Base-by-base conservation (phyloP, 2,888 invertebrate genomes). In the Lasioglossum zephyrum region DNA sequence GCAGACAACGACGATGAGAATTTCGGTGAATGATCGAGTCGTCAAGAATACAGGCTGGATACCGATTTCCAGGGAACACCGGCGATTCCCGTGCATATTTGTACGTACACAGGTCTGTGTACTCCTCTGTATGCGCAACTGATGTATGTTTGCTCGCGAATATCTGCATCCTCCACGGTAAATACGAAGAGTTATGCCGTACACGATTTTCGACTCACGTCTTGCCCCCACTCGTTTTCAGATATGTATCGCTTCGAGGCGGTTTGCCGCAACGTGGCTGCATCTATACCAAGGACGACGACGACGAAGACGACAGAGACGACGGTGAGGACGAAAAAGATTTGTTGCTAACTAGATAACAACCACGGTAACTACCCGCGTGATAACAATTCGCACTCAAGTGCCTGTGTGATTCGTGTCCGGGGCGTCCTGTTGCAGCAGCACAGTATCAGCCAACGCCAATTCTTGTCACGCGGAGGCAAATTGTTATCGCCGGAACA, bases 141-240 rank as follows among this genome's bases (percentile, higher is more conserved):
- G 87, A 88, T 88, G 85, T 83, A 88, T 86, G 87, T 87, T 90
- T 86, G 79, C 86, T 44, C 84, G 76, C 39, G 87, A 86, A 83
- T 87, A 90, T 88, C 90, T 82, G 90, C 88, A 89, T 89, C 88
- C 41, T 75, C 86, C 47, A 82, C 39, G 81, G 89, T 82, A 89
- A 89, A 88, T 89, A 89, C 85, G 79, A 73, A 79, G 79, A 85
- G 82, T 88, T 86, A 81, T 85, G 79, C 82, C 60, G 81, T 72
- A 81, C 84, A 89, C 79, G 86, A 84, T 89, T 89, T 87, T 87
- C 87, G 78, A 78, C 80, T 80, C 89, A 69, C 75, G 81, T 79
- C 84, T 74, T 78, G 60, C 73, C 69, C 70, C 70, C 41, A 47
- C 76, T 85, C 82, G 31, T 69, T 82, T 44, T 60, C 66, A 73